A percentile compares a stretch with the other conserved stretches of the same genome.
Evolutionary conservation across 2,888 invertebrate species (phyloP).

Genomic region (Bombylius major): DNA sequence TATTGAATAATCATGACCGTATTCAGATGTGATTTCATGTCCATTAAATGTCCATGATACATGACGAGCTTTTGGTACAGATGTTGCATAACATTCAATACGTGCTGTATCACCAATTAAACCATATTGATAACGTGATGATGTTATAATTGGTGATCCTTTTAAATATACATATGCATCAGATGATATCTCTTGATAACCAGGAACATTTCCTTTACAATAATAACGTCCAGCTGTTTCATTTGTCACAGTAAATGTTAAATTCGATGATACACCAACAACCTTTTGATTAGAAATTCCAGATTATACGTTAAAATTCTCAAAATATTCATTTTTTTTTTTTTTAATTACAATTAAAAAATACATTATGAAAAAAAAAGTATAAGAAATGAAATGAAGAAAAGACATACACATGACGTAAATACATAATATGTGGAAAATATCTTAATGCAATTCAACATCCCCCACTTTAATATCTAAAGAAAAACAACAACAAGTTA

Average conservation of each 20-base stretch:
- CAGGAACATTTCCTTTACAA: slow-evolving; percentile 78
- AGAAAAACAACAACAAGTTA: no score
- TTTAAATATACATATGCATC: slow-evolving; percentile 71
- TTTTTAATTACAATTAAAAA: not conserved
- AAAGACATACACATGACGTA: no score
- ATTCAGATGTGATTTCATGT: slow-evolving; percentile 60
- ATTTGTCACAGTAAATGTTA: slow-evolving; percentile 64
- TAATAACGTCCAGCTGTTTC: slow-evolving; percentile 77
- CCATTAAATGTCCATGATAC: slow-evolving; percentile 83
- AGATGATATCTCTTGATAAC: slow-evolving; percentile 72
- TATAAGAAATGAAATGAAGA: no score
- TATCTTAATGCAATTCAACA: no score
- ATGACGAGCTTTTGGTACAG: slow-evolving; percentile 77
- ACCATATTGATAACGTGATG: slow-evolving; percentile 71
- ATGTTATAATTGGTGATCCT: slow-evolving; percentile 68
- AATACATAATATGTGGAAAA: no score
- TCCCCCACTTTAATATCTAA: no score
- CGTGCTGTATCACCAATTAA: slow-evolving; percentile 66
- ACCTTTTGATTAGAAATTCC: slow-evolving; percentile 34
- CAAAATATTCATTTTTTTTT: not conserved
- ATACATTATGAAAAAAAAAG: not conserved
- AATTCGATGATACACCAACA: slow-evolving; percentile 63
- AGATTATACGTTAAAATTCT: slow-evolving; percentile 5
- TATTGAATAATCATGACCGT: slow-evolving; percentile 61
- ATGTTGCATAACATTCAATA: slow-evolving; percentile 79